phyloP scores from a whole-genome alignment of 1,140 invertebrate genomes.

The Delia radicum region DNA sequence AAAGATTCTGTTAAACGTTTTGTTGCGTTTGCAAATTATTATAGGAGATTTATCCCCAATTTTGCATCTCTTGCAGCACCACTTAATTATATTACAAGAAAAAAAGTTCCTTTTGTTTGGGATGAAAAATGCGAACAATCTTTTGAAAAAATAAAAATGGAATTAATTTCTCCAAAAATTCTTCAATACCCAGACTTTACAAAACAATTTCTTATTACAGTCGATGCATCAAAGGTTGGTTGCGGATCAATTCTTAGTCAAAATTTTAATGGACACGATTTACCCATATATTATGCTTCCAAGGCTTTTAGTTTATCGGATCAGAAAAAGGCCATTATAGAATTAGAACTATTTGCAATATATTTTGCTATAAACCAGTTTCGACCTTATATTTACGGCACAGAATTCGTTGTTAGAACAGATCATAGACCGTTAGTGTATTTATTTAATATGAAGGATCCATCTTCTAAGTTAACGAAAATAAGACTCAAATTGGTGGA shows the following conservation, averaged over 20 bases:
- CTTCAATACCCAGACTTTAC: conserved; percentile 5
- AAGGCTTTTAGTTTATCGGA: neutral
- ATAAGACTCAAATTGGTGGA: neutral
- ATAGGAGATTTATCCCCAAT: conserved; percentile 5
- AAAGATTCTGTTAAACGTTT: conserved; percentile 33
- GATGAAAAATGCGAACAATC: neutral
- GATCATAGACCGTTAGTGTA: no score
- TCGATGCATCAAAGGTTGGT: neutral
- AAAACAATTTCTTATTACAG: conserved; percentile 10
- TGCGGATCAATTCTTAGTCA: neutral
- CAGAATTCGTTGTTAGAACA: no score
- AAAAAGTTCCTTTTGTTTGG: neutral
- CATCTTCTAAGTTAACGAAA: neutral
- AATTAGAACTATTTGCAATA: neutral
- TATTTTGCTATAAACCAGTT: no score
- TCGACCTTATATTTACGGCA: no score
- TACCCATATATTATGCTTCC: neutral
- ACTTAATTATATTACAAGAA: conserved; percentile 3
- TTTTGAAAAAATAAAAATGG: neutral
- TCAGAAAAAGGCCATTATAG: neutral
- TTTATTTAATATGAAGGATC: neutral
- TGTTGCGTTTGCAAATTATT: conserved; percentile 8
- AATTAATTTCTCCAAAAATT: neutral
- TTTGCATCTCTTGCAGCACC: neutral
- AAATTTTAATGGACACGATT: neutral